A percentile compares a stretch with the other conserved stretches of the same genome.
These are phyloP conservation scores for Vanessa atalanta DNA, from an alignment of 1,140 invertebrate species.

Conservation along the genomic window DNA sequence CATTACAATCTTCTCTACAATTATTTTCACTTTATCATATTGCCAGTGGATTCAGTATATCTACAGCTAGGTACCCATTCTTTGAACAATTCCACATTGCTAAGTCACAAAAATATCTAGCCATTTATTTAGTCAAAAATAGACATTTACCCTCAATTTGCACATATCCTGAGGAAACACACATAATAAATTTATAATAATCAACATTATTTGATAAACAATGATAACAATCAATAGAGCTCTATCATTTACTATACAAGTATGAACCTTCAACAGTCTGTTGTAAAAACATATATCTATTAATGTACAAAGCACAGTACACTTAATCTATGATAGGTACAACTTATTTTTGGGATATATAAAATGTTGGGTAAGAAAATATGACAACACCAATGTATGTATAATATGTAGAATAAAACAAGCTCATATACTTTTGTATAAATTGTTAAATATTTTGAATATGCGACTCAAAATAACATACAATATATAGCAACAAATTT, in stretches of 20 bases:
- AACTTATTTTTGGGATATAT: slow-evolving; percentile 47
- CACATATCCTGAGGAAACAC: slow-evolving; percentile 75
- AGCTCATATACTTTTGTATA: slow-evolving; percentile 6
- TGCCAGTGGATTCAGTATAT: slow-evolving; percentile 57
- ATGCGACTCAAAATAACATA: slow-evolving; percentile 1
- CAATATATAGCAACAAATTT: background rate
- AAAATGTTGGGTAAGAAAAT: slow-evolving; percentile 34
- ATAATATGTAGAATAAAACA: slow-evolving; percentile 15
- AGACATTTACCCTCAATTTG: slow-evolving; percentile 69
- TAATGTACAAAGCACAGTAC: slow-evolving; percentile 71
- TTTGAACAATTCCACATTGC: slow-evolving; percentile 71
- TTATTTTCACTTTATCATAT: slow-evolving; percentile 62
- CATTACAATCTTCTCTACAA: slow-evolving; percentile 56
- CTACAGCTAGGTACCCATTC: slow-evolving; percentile 71
- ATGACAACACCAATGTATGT: slow-evolving; percentile 25
- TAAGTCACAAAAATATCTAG: slow-evolving; percentile 77
- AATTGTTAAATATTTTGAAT: slow-evolving; percentile 1
- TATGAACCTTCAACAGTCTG: slow-evolving; percentile 75
- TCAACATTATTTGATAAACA: slow-evolving; percentile 78
- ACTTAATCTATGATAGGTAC: slow-evolving; percentile 64
- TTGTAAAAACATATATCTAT: slow-evolving; percentile 73
- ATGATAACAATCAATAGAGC: slow-evolving; percentile 79
- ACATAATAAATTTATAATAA: slow-evolving; percentile 78
- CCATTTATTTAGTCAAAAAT: slow-evolving; percentile 77
- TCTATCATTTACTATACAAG: slow-evolving; percentile 75